A percentile compares a stretch with the other conserved stretches of the same genome.
Evolutionary conservation across 2,113 vertebrate genomes (phyloP).

Genomic region (Xiphophorus couchianus): DNA sequence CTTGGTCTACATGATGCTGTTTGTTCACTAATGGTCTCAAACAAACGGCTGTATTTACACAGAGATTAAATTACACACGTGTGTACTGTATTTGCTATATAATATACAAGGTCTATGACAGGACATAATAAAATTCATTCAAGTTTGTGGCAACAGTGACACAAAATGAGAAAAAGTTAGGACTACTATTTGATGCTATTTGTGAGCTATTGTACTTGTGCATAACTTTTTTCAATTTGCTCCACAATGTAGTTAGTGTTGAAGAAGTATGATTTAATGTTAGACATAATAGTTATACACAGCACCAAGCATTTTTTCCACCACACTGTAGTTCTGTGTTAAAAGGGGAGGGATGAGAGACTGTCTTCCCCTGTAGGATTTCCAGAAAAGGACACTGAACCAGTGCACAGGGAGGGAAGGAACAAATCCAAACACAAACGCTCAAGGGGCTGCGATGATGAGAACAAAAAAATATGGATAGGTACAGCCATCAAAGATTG

Average conservation of each 20-base stretch:
- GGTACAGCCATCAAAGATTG: constrained; percentile 11
- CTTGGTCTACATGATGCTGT: not conserved
- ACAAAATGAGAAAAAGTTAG: not conserved
- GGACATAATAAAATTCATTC: not conserved
- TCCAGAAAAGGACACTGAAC: constrained; percentile 70
- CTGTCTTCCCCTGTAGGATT: constrained; percentile 36
- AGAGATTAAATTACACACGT: not conserved
- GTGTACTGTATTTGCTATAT: not conserved
- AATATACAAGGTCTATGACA: not conserved
- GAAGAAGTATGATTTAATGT: constrained; percentile 22
- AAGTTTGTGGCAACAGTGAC: not conserved
- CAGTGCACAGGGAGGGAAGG: constrained; percentile 8
- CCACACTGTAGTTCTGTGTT: constrained; percentile 29
- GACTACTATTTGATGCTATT: not conserved
- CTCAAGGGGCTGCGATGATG: constrained; percentile 1
- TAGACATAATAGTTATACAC: constrained; percentile 41
- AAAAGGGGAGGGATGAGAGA: constrained; percentile 7
- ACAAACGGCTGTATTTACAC: not conserved
- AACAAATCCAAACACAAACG: constrained; percentile 13
- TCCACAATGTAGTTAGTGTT: constrained; percentile 7
- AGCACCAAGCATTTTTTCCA: constrained; percentile 43
- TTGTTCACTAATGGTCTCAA: not conserved
- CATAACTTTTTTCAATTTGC: not conserved
- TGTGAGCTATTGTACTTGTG: not conserved
- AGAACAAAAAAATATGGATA: not conserved